phyloP scores from a whole-genome alignment of 2,797 vertebrate species.

The Melanogrammus aeglefinus region DNA sequence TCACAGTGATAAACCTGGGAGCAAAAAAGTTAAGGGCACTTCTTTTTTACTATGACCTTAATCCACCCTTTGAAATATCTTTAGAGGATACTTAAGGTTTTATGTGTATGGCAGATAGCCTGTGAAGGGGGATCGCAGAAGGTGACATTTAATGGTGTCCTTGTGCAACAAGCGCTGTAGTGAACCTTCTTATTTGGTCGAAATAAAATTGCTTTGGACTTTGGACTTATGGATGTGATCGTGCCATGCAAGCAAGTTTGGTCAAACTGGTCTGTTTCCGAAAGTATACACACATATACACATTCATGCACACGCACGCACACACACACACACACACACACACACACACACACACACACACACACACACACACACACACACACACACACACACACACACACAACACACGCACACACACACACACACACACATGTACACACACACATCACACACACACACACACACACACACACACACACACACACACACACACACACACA shows the following conservation, averaged over 20 bases:
- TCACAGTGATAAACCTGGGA: background rate
- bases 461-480: too few relatives aligned
- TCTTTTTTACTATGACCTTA: conserved; percentile 7
- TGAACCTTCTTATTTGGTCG: conserved; percentile 17
- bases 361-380: background rate
- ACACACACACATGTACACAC: background rate
- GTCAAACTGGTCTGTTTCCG: conserved; percentile 43
- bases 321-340: too few relatives aligned
- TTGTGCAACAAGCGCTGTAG: background rate
- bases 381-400: too few relatives aligned
- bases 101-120: background rate
- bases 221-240: conserved; percentile 9
- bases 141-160: conserved; percentile 1
- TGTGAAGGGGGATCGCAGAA: background rate
- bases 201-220: conserved; percentile 26
- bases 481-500: background rate
- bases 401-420: too few relatives aligned
- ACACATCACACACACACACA: too few relatives aligned
- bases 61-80: background rate
- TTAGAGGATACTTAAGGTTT: background rate
- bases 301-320: background rate
- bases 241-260: conserved; percentile 10
- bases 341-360: background rate
- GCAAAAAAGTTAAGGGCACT: background rate
- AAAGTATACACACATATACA: background rate